Conservation (phyloP, 2,113 vertebrate species). For the Mellivora capensis region DNA sequence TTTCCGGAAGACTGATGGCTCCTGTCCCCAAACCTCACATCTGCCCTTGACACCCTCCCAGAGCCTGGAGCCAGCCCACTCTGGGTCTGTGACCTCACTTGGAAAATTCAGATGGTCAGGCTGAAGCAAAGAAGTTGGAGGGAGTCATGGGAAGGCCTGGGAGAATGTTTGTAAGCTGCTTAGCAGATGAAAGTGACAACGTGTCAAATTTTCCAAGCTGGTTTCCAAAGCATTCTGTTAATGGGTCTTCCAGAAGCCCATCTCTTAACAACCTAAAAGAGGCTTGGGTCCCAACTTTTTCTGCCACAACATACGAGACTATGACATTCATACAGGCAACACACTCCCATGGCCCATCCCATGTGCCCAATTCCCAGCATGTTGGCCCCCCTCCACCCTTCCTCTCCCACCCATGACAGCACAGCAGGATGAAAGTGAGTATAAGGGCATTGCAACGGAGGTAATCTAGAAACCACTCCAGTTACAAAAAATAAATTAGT, state of each 20-base stretch:
- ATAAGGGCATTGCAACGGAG: background rate
- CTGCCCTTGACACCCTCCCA: background rate
- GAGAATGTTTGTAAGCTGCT: slow-evolving; percentile 63
- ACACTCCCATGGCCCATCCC: background rate
- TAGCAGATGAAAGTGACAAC: slow-evolving; percentile 63
- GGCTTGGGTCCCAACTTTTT: background rate
- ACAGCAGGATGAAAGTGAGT: background rate
- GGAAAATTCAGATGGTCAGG: slow-evolving; percentile 36
- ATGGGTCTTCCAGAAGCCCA: slow-evolving; percentile 71
- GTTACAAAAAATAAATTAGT: background rate
- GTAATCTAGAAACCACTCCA: background rate
- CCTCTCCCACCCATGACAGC: background rate
- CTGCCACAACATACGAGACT: background rate
- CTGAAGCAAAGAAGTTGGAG: background rate
- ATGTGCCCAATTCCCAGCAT: background rate
- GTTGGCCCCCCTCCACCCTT: background rate
- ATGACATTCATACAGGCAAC: background rate
- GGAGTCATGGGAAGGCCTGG: slow-evolving; percentile 8
- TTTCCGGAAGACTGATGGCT: background rate
- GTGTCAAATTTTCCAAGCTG: slow-evolving; percentile 69
- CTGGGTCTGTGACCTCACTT: slow-evolving; percentile 25
- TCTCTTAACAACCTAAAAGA: slow-evolving; percentile 22
- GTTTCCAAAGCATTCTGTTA: slow-evolving; percentile 62
- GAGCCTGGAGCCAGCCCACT: background rate
- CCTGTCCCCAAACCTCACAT: background rate